Evolutionary conservation across 2,797 vertebrate species (phyloP).

Genomic region (Lepus townsendii): DNA sequence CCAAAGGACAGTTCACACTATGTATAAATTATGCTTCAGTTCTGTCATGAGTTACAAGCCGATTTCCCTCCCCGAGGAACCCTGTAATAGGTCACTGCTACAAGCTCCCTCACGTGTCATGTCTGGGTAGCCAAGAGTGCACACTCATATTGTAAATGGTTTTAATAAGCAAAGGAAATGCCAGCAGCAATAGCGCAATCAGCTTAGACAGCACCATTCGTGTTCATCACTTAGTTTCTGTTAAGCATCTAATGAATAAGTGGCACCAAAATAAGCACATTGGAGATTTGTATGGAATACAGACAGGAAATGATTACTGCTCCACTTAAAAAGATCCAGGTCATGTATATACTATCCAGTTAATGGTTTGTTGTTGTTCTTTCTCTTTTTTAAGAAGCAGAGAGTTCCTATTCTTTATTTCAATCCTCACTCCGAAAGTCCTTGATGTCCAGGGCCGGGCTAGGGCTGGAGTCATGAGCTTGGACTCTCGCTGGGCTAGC

Average conservation of each 20-base stretch:
- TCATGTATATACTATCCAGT: not conserved
- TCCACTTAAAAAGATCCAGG: not conserved
- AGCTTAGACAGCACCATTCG: not conserved
- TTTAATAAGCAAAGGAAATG: slow-evolving; percentile 71
- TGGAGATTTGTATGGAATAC: not conserved
- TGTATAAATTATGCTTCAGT: slow-evolving; percentile 26
- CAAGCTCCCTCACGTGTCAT: slow-evolving; percentile 47
- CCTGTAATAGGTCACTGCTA: slow-evolving; percentile 40
- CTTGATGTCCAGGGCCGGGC: too few relatives aligned
- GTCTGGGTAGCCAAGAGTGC: slow-evolving; percentile 13
- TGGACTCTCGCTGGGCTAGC: too few relatives aligned
- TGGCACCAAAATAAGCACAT: slow-evolving; percentile 46
- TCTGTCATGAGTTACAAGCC: slow-evolving; percentile 48
- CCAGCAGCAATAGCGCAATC: not conserved
- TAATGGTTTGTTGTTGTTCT: not conserved
- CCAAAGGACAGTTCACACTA: not conserved
- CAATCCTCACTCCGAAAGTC: too few relatives aligned
- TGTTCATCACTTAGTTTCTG: slow-evolving; percentile 33
- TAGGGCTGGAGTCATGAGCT: too few relatives aligned
- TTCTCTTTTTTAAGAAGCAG: too few relatives aligned
- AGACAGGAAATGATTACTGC: not conserved
- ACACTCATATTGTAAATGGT: slow-evolving; percentile 22
- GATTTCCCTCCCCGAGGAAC: slow-evolving; percentile 54
- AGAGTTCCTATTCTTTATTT: too few relatives aligned
- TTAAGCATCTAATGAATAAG: slow-evolving; percentile 25